Evolutionary conservation across 2,797 vertebrate genomes (phyloP), one percentile per base, ranked within the genome.

Genomic region (Siniperca scherzeri): DNA sequence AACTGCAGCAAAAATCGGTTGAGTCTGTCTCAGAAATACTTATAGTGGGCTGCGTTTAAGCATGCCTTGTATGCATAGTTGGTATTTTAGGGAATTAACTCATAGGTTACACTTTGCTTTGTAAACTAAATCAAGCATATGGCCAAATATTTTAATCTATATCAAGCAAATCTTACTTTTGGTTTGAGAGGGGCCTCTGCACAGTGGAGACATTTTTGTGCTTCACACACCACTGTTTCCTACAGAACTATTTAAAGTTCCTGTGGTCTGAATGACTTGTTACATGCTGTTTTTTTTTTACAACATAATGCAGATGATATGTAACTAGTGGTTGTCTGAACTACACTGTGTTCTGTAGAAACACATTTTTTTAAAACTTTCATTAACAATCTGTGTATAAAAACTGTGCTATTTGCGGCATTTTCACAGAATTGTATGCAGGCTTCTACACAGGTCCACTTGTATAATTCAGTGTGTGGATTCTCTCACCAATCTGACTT

Each of bases 401-500:
- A 48, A 69, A 12, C 27, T 27, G 27, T 70, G 65, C 40, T 38
- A 44, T 48, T 70, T 46, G 42, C 52, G 33, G 65, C 53, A 70
- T 70, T 77, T 56, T 36, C 66, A 38, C 40, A 7, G 8, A 73
- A 40, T 56, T 56, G 22, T 13, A 59, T 25, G 76, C 33, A 60
- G 59, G 69, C 66, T 69, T 80, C 48, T 33, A 38, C 30, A 48
- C 19, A 77, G 56, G 48, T 53, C 21, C 19, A 21, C 55, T 21
- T 33, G 6, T 55, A 40, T 46, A 44, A 48, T 62, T 68, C 50
- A 69, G 62, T 62, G 46, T 21, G 56, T 62, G 55, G 27, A 55
- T 61, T 61, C 46, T 42, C 69, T 30, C 11, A 21, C 17, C 11
- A 16, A 56, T 55, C 17, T 40, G 22, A 70, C 27, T 27, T 46